These are phyloP conservation scores for Dyspetes luteomarginatus DNA, from an alignment of 2,888 invertebrate species.

Conservation along the genomic window DNA sequence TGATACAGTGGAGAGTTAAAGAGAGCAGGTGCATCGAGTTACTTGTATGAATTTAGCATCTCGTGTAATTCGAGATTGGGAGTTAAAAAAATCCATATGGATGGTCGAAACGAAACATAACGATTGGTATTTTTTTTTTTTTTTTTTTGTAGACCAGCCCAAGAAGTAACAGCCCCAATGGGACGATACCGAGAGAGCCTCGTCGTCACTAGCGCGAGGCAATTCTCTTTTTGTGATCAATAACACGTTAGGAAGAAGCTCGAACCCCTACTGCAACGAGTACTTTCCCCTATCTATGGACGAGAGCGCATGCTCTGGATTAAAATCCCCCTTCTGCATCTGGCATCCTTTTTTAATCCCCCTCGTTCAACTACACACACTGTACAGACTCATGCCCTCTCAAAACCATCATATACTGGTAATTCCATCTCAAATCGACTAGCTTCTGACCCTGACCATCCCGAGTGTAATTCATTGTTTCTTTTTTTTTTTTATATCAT, in stretches of 20 bases:
- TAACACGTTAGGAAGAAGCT: slow-evolving; percentile 63
- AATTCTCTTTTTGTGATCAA: slow-evolving; percentile 49
- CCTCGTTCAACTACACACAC: not conserved
- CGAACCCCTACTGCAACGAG: slow-evolving; percentile 65
- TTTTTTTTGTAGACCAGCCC: not conserved
- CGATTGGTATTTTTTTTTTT: slow-evolving; percentile 14
- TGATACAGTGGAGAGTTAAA: not conserved
- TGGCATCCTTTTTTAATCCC: slow-evolving; percentile 14
- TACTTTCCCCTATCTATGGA: slow-evolving; percentile 68
- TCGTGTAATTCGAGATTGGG: not conserved
- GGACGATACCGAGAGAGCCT: not conserved
- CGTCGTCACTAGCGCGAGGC: not conserved
- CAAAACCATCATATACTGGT: too few species aligned
- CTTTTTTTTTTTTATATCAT: too few species aligned
- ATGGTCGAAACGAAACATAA: not conserved
- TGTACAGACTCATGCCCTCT: too few species aligned
- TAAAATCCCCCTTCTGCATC: slow-evolving; percentile 52
- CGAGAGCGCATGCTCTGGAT: slow-evolving; percentile 71
- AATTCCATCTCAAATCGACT: too few species aligned
- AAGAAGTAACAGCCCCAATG: slow-evolving; percentile 19
- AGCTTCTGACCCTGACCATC: too few species aligned
- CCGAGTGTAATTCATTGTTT: too few species aligned
- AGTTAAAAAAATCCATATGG: too few species aligned
- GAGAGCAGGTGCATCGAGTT: slow-evolving; percentile 4
- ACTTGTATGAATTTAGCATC: slow-evolving; percentile 9